Percentiles rank a stretch among this genome's conserved stretches.
These are phyloP conservation scores for Liodrosophila aerea DNA, from an alignment of 2,888 invertebrate genomes.

Conservation along the genomic window DNA sequence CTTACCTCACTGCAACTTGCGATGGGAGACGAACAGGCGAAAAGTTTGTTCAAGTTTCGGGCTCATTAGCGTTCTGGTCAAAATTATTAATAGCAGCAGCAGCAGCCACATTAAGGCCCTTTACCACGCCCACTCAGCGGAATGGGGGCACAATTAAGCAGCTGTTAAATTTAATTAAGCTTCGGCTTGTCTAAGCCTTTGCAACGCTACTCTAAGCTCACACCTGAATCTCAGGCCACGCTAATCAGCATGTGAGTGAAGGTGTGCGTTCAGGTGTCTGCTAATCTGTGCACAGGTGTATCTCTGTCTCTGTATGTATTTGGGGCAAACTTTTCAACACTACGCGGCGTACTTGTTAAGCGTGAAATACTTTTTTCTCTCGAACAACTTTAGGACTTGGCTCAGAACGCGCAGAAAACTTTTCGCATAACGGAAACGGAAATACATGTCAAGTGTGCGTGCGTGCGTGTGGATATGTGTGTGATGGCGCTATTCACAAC, in stretches of 20 bases:
- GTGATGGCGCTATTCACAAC: slow-evolving; percentile 34
- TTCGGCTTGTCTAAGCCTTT: slow-evolving; percentile 64
- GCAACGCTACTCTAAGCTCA: slow-evolving; percentile 30
- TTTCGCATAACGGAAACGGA: slow-evolving; percentile 77
- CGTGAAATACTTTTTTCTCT: slow-evolving; percentile 62
- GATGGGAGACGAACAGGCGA: slow-evolving; percentile 38
- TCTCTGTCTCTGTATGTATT: slow-evolving; percentile 28
- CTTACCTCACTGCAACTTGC: slow-evolving; percentile 47
- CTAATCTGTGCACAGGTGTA: slow-evolving; percentile 29
- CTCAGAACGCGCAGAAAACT: slow-evolving; percentile 52
- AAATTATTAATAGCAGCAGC: slow-evolving; percentile 67
- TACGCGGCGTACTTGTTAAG: slow-evolving; percentile 67
- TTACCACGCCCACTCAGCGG: slow-evolving; percentile 25
- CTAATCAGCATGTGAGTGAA: slow-evolving; percentile 63
- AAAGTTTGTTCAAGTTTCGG: slow-evolving; percentile 64
- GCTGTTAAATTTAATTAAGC: slow-evolving; percentile 77
- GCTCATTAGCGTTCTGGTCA: slow-evolving; percentile 76
- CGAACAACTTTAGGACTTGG: slow-evolving; percentile 46
- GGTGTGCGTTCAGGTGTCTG: slow-evolving; percentile 40
- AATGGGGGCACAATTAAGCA: slow-evolving; percentile 65
- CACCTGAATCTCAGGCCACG: slow-evolving; percentile 47
- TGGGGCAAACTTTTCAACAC: slow-evolving; percentile 69
- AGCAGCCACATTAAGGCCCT: slow-evolving; percentile 13
- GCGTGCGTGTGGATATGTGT: slow-evolving; percentile 63
- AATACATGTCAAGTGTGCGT: slow-evolving; percentile 71